Evolutionary conservation across 2,113 vertebrate genomes (phyloP).

Genomic region (Phodopus roborovskii): DNA sequence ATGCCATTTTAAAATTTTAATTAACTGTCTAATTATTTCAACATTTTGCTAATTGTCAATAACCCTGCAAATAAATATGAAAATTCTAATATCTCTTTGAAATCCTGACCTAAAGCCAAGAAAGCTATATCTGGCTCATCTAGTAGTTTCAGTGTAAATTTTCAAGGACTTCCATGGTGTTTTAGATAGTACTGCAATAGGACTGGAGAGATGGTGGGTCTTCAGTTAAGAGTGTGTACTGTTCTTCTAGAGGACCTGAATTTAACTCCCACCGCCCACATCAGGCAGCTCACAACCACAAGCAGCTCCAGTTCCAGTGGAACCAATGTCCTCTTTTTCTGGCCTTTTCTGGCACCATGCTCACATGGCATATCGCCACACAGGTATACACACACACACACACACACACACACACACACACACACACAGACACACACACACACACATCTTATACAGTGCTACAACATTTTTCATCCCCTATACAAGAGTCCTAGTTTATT

Average conservation of each 20-base stretch:
- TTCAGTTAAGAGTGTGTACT: not conserved
- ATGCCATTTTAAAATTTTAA: not conserved
- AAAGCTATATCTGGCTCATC: not conserved
- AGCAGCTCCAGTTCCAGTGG: not conserved
- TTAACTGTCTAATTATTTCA: not conserved
- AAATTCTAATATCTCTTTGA: not conserved
- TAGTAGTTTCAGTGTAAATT: not conserved
- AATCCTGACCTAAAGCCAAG: not conserved
- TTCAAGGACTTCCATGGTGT: not conserved
- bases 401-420: not conserved
- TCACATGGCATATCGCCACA: not conserved
- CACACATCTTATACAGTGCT: not conserved
- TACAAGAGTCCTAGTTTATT: not conserved
- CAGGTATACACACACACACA: rapidly evolving
- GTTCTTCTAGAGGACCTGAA: not conserved
- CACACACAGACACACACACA: not conserved
- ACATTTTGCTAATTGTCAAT: not conserved
- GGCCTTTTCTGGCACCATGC: not conserved
- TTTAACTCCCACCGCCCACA: not conserved
- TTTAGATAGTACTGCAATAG: not conserved
- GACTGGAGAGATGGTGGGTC: not conserved
- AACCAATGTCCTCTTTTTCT: not conserved
- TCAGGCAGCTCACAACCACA: not conserved
- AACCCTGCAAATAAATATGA: not conserved
- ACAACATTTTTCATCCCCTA: not conserved